Evolutionary conservation across 2,888 invertebrate genomes (phyloP).

Genomic region (Epinotia brunnichana): DNA sequence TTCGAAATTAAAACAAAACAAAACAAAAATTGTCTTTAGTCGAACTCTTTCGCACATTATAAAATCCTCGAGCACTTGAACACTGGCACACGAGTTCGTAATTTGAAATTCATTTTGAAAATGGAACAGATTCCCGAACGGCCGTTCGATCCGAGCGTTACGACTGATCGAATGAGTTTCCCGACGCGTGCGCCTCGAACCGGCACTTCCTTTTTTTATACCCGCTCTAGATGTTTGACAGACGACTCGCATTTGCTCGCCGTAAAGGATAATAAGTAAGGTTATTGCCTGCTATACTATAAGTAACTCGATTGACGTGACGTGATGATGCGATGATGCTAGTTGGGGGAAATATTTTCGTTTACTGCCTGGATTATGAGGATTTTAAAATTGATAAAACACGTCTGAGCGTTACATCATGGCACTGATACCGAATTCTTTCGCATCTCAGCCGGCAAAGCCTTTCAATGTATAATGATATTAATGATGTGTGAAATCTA

Average conservation of each 20-base stretch:
- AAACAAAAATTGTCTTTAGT: conserved; percentile 21
- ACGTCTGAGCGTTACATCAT: conserved; percentile 70
- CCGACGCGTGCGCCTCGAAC: conserved; percentile 71
- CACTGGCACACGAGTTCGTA: conserved; percentile 43
- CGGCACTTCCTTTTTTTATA: conserved; percentile 79
- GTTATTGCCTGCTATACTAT: conserved; percentile 73
- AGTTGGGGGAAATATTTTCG: conserved; percentile 75
- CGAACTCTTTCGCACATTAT: conserved; percentile 41
- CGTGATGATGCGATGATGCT: conserved; percentile 67
- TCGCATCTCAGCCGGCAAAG: conserved; percentile 28
- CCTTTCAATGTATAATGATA: conserved; percentile 34
- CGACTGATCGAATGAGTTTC: conserved; percentile 74
- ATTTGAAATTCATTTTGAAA: conserved; percentile 39
- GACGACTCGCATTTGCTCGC: conserved; percentile 77
- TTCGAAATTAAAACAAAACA: conserved; percentile 13
- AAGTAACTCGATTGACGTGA: conserved; percentile 59
- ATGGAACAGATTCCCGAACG: conserved; percentile 68
- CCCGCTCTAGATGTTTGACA: conserved; percentile 77
- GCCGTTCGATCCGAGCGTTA: conserved; percentile 72
- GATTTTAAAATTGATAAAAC: conserved; percentile 75
- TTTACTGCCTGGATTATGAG: conserved; percentile 75
- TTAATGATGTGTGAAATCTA: conserved; percentile 31
- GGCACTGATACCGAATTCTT: conserved; percentile 52
- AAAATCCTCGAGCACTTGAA: conserved; percentile 29
- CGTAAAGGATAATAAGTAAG: conserved; percentile 82